Evolutionary conservation across 2,797 vertebrate species (phyloP).

Genomic region (Halcyon chelicuti): DNA sequence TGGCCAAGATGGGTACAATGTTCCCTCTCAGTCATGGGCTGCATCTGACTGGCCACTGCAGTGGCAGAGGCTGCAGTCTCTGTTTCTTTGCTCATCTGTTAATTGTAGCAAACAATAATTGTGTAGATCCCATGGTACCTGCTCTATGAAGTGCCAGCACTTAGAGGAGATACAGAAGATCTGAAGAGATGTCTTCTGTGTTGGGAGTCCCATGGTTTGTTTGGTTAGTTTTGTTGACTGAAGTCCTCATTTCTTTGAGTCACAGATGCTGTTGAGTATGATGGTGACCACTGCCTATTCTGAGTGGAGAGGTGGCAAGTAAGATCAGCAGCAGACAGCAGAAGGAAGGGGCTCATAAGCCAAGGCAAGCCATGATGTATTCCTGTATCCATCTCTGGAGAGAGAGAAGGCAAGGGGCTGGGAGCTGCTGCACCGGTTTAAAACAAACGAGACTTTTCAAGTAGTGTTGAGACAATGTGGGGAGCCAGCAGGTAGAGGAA

Average conservation of each 20-base stretch:
- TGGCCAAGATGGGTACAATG: neutral
- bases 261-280: fast-evolving
- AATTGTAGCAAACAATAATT: slow-evolving; percentile 60
- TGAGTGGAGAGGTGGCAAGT: neutral
- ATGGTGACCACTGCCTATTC: neutral
- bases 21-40: neutral
- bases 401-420: neutral
- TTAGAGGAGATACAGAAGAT: neutral
- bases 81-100: slow-evolving; percentile 44
- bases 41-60: neutral
- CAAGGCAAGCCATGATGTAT: neutral
- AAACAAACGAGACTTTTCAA: neutral
- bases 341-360: neutral
- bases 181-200: neutral
- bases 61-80: neutral
- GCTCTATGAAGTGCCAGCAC: neutral
- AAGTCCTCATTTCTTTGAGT: neutral
- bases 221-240: too few species aligned
- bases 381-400: neutral
- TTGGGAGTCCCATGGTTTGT: neutral
- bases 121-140: neutral
- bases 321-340: neutral
- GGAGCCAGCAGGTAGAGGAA: too few species aligned
- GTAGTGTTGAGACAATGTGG: neutral
- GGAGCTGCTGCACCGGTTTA: neutral